Evolutionary conservation across 2,113 vertebrate species (phyloP).

Genomic region (Ivindomyrus marchei): DNA sequence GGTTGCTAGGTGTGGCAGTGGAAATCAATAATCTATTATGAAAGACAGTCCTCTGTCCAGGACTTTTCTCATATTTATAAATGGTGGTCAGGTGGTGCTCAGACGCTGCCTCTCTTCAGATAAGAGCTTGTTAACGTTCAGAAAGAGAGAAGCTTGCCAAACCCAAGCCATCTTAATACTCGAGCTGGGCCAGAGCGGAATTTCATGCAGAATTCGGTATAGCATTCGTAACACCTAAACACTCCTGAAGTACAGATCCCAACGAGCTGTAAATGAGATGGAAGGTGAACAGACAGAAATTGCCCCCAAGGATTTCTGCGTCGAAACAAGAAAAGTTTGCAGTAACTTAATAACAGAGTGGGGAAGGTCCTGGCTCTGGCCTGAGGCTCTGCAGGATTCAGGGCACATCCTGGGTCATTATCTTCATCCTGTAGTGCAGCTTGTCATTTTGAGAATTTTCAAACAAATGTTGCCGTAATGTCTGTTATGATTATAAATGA

Average conservation of each 20-base stretch:
- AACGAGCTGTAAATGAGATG: not conserved
- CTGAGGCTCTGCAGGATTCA: not conserved
- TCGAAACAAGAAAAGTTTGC: not conserved
- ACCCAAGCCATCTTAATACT: not conserved
- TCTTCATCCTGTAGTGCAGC: not conserved
- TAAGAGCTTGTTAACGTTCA: not conserved
- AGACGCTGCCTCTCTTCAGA: not conserved
- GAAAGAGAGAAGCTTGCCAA: not conserved
- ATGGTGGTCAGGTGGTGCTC: not conserved
- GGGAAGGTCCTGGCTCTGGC: not conserved
- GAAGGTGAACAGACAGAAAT: not conserved
- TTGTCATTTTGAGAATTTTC: not conserved
- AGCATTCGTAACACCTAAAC: not conserved
- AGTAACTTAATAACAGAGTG: not conserved
- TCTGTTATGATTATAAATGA: not conserved
- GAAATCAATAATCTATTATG: not conserved
- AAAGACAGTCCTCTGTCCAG: not conserved
- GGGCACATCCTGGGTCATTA: not conserved
- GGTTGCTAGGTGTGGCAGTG: not conserved
- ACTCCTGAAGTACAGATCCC: not conserved
- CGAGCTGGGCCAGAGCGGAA: not conserved
- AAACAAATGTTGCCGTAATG: not conserved
- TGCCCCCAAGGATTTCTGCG: not conserved
- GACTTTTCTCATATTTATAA: not conserved
- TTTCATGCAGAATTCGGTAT: not conserved